Conservation (phyloP, 92 coral and sea anemone species). For the Metridium senile region DNA sequence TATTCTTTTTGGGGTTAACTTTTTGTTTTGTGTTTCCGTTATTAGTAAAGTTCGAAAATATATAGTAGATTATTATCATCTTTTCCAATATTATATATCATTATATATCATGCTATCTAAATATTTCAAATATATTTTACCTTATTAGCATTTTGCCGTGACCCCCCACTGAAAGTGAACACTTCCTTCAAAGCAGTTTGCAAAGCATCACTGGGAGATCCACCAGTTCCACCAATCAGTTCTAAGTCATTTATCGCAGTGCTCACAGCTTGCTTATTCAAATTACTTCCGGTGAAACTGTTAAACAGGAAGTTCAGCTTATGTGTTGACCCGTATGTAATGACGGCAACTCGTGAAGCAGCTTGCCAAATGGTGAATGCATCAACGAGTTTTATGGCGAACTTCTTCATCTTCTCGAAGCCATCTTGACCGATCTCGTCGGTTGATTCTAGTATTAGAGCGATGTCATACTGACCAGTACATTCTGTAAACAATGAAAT, state of each 20-base stretch:
- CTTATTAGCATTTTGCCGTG: slow-evolving; percentile 54
- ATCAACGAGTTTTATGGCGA: slow-evolving; percentile 59
- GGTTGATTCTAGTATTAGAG: slow-evolving; percentile 59
- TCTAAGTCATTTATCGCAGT: slow-evolving; percentile 38
- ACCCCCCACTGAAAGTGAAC: slow-evolving; percentile 47
- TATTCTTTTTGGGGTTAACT: too few species aligned
- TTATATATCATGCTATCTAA: too few species aligned
- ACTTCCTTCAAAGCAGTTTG: slow-evolving; percentile 42
- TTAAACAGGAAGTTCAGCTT: slow-evolving; percentile 53
- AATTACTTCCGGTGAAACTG: slow-evolving; percentile 41
- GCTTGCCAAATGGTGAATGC: slow-evolving; percentile 51
- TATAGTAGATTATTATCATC: too few species aligned
- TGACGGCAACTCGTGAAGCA: slow-evolving; percentile 66
- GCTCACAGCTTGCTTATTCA: slow-evolving; percentile 19
- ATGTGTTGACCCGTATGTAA: slow-evolving; percentile 51
- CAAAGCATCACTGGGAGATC: slow-evolving; percentile 38
- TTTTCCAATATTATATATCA: too few species aligned
- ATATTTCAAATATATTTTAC: background rate
- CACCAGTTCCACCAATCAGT: slow-evolving; percentile 29
- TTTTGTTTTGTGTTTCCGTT: too few species aligned
- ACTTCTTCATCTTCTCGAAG: slow-evolving; percentile 52
- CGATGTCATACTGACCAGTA: slow-evolving; percentile 59
- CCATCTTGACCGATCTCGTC: slow-evolving; percentile 47
- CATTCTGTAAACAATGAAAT: slow-evolving; percentile 41
- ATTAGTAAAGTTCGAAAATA: too few species aligned